Percentiles rank a stretch among this genome's conserved stretches.
phyloP scores from a whole-genome alignment of 1,140 invertebrate species.

The Teleogryllus occipitalis region DNA sequence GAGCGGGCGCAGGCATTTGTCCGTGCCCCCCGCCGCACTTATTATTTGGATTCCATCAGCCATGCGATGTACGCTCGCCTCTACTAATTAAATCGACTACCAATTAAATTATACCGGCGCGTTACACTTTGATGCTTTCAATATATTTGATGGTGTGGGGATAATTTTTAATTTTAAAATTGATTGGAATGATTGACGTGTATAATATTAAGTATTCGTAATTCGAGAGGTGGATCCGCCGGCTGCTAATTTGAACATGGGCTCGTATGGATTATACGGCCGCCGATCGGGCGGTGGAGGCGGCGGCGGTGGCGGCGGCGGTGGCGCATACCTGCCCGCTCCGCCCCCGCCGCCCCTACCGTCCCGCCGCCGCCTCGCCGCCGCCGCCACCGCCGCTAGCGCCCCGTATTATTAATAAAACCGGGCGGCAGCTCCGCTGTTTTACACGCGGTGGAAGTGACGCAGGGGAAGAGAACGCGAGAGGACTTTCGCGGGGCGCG shows the following conservation, averaged over 20 bases:
- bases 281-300: background rate
- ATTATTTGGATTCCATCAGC: constrained; percentile 13
- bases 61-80: constrained; percentile 11
- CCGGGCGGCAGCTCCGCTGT: background rate
- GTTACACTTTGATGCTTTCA: constrained; percentile 15
- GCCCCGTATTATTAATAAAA: background rate
- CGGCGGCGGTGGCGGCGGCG: too few species aligned
- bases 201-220: constrained; percentile 11
- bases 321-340: background rate
- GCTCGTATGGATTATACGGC: constrained; percentile 3
- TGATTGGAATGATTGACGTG: constrained; percentile 11
- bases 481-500: too few species aligned
- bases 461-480: background rate
- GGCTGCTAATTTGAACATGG: constrained; percentile 1
- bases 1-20: background rate
- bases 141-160: background rate
- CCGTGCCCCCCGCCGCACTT: background rate
- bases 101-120: constrained; percentile 9
- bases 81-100: constrained; percentile 14
- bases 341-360: too few species aligned
- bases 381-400: too few species aligned
- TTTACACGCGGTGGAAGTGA: background rate
- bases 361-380: too few species aligned
- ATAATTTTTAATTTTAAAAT: constrained; percentile 7
- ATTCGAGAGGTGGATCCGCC: background rate